These are phyloP conservation scores for Myotis vivesi DNA, from an alignment of 2,797 vertebrate species.

Conservation along the genomic window DNA sequence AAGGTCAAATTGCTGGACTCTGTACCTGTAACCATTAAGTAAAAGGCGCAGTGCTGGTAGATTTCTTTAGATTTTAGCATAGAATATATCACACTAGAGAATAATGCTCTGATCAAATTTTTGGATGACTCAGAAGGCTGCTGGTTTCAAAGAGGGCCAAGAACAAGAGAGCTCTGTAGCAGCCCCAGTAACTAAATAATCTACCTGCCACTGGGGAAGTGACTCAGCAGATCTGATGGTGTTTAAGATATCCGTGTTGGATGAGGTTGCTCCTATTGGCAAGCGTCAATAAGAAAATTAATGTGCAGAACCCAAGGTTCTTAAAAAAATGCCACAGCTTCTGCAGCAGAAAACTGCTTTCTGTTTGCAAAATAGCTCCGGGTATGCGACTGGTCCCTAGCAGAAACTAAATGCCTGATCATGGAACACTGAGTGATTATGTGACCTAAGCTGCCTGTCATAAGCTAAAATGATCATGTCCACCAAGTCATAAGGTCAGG, in stretches of 20 bases:
- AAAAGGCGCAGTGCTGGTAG: not conserved
- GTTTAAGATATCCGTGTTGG: not conserved
- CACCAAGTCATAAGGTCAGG: not conserved
- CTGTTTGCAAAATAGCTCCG: constrained; percentile 46
- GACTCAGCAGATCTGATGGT: not conserved
- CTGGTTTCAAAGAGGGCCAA: constrained; percentile 20
- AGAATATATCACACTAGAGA: not conserved
- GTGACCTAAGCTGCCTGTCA: not conserved
- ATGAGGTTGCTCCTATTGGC: not conserved
- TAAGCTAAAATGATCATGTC: not conserved
- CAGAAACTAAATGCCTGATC: not conserved
- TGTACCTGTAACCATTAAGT: not conserved
- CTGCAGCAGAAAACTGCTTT: constrained; percentile 4
- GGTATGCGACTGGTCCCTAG: not conserved
- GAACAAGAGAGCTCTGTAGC: not conserved
- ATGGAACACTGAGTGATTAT: not conserved
- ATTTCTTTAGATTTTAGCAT: constrained; percentile 1
- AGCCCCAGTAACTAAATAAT: not conserved
- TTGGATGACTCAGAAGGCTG: constrained; percentile 47
- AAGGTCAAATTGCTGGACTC: constrained; percentile 17
- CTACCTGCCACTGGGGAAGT: not conserved
- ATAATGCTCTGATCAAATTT: not conserved
- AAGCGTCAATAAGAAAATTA: not conserved
- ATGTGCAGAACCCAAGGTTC: constrained; percentile 23
- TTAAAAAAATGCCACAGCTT: constrained; percentile 15